Percentiles rank a stretch among this genome's conserved stretches.
phyloP scores from a whole-genome alignment of 2,888 invertebrate species.

The Parnassius apollo region DNA sequence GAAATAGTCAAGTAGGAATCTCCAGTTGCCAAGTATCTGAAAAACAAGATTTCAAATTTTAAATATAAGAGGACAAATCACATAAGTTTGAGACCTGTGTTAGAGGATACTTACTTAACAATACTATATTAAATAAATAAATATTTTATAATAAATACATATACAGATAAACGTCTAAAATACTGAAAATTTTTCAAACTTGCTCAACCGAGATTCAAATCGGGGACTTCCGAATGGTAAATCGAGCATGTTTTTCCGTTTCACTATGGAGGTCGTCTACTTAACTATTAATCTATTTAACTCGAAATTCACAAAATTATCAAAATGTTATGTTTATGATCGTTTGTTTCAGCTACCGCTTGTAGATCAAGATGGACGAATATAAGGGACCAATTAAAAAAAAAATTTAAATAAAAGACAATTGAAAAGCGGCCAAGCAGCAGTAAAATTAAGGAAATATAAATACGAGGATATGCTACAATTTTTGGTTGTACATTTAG shows the following conservation, averaged over 20 bases:
- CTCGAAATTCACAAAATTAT: background rate
- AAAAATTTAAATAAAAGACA: background rate
- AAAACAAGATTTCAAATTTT: too few relatives aligned
- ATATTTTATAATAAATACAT: background rate
- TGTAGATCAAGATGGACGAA: conserved; percentile 2
- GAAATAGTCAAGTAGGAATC: too few relatives aligned
- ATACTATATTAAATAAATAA: conserved; percentile 1
- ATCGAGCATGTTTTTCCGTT: background rate
- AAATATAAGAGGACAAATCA: too few relatives aligned
- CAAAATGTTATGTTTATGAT: background rate
- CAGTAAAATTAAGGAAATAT: background rate
- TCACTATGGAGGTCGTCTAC: background rate
- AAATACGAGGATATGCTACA: conserved; percentile 1
- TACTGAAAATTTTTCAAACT: too few relatives aligned
- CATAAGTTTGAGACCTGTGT: too few relatives aligned
- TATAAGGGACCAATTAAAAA: background rate
- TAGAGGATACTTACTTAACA: background rate
- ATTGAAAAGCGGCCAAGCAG: conserved; percentile 1
- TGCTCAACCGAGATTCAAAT: too few relatives aligned
- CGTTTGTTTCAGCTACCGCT: background rate
- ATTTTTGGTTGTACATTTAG: conserved; percentile 1
- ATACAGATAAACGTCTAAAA: too few relatives aligned
- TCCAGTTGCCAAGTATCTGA: too few relatives aligned
- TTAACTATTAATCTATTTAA: background rate
- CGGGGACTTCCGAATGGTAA: too few relatives aligned